phyloP scores from a whole-genome alignment of 2,113 vertebrate species.

The Rattus rattus region DNA sequence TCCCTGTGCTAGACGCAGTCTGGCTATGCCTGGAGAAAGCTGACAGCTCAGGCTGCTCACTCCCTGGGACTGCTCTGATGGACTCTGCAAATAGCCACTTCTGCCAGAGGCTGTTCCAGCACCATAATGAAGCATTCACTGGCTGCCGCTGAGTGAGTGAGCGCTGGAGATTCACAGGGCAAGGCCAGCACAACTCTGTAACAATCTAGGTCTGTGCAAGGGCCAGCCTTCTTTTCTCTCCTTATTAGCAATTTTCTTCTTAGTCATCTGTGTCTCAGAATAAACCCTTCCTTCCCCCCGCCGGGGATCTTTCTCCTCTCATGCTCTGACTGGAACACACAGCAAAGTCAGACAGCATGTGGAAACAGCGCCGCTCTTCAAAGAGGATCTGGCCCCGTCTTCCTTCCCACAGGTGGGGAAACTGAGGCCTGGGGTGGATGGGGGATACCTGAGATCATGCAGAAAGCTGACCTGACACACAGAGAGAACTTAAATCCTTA shows the following conservation, averaged over 20 bases:
- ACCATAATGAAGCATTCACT: conserved; percentile 62
- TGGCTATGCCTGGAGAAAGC: not conserved
- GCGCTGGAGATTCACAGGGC: not conserved
- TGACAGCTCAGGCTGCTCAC: not conserved
- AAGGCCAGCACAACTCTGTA: conserved; percentile 10
- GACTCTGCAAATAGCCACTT: not conserved
- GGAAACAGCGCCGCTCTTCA: not conserved
- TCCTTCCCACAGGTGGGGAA: not conserved
- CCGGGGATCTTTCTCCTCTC: not conserved
- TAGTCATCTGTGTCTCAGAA: conserved; percentile 55
- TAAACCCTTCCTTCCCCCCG: not conserved
- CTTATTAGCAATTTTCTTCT: conserved; percentile 40
- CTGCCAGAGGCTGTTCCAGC: not conserved
- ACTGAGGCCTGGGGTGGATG: not conserved
- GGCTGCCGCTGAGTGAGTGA: not conserved
- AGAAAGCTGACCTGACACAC: not conserved
- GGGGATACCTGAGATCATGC: not conserved
- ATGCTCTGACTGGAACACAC: not conserved
- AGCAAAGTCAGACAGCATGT: not conserved
- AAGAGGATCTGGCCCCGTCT: not conserved
- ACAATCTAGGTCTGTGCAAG: conserved; percentile 50
- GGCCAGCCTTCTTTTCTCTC: conserved; percentile 28
- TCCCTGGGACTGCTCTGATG: not conserved
- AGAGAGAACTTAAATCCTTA: not conserved
- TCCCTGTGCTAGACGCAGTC: not conserved